Base-by-base conservation (phyloP, 2,797 vertebrate genomes). In the Paedocypris micromegethes region DNA sequence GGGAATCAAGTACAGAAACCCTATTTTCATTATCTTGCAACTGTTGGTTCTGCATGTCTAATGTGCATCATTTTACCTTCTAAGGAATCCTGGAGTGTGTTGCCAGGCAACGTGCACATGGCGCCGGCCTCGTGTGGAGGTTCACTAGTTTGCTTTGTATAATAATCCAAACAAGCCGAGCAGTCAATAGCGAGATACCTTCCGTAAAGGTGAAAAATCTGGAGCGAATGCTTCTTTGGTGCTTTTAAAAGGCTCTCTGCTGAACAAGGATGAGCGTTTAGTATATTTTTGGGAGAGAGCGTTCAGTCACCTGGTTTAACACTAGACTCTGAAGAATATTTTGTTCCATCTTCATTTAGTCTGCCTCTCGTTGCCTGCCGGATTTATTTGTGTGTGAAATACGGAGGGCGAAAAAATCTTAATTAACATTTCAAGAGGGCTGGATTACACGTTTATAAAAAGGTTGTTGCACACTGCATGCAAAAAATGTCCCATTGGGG, bases 91-190 rank as follows among this genome's bases (percentile, higher is more conserved):
- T 83, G 83, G 83, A 58, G 8, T 51, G 59, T 67, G 88, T 90
- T 90, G 89, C 88, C 85, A 89, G 77, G 89, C 87, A 88, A 90
- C 86, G 76, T 86, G 84, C 81, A 83, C 80, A 79, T 62, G 74
- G 71, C 77, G 78, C 83, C 81, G 44, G 38, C 51, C 8, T 37
- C 50, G 8, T 38, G 80, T 84, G 79, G 80, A 76, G 80, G 75
- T 70, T 71, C 70, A 50, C 46, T 65, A 56, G 81, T 82, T 80
- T 76, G 72, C 76, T 79, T 82, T 81, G 63, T 70, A 51, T 56
- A 57, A 70, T 50, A 70, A 70, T 51, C 60, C 68, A 57, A 52
- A 58, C 45, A 66, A 72, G 58, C 64, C 40, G 9, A 61, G 58
- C 23, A 60, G 52, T 66, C 63, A 72, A 54, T 47, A 45, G 53